phyloP scores from a whole-genome alignment of 2,797 vertebrate species.

The Sphenopsis melanotis region DNA sequence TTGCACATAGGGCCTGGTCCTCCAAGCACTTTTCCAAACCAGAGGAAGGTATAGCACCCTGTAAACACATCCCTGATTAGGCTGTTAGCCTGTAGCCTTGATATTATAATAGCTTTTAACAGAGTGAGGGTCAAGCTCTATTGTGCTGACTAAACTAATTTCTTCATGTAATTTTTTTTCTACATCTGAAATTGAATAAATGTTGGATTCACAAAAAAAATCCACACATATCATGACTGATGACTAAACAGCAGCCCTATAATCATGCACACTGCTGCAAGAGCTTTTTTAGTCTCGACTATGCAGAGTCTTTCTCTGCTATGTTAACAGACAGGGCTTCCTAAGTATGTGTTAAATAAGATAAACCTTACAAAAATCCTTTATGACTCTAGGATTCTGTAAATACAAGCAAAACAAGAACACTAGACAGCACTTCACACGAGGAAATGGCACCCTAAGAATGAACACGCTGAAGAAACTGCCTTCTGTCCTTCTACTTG shows the following conservation, averaged over 20 bases:
- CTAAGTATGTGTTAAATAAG: neutral
- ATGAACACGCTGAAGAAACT: neutral
- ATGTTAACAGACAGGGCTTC: neutral
- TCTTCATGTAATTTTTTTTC: neutral
- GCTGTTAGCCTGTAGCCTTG: neutral
- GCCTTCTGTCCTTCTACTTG: neutral
- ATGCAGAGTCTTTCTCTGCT: neutral
- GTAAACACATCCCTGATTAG: neutral
- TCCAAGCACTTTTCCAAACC: neutral
- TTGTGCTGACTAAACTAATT: neutral
- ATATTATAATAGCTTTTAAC: neutral
- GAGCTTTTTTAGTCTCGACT: neutral
- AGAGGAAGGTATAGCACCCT: neutral
- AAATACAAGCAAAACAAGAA: neutral
- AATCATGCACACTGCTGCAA: slow-evolving; percentile 28
- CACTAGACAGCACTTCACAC: neutral
- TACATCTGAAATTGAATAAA: neutral
- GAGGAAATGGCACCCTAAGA: neutral
- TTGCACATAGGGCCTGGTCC: neutral
- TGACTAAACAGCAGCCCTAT: slow-evolving; percentile 34
- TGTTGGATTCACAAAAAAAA: neutral
- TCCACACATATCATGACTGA: neutral
- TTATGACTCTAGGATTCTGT: neutral
- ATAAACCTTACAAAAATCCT: neutral
- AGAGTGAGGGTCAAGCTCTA: neutral